Conservation (phyloP, 2,888 invertebrate genomes). For the Pterostichus niger region DNA sequence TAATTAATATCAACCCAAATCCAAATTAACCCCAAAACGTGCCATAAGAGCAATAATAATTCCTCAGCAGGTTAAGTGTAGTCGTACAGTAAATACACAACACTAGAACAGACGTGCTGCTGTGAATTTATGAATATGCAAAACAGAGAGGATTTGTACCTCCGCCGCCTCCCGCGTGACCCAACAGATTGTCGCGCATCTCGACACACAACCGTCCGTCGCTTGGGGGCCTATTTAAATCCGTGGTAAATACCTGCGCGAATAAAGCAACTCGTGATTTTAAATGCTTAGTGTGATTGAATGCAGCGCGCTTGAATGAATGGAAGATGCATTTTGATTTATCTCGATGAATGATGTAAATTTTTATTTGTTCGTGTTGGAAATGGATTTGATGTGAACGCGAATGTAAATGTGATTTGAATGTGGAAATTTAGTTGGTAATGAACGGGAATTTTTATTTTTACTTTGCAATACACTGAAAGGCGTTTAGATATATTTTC, state of each 20-base stretch:
- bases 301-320: conserved; percentile 16
- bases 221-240: conserved; percentile 35
- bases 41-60: too few species aligned
- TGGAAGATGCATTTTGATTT: conserved; percentile 43
- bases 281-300: conserved; percentile 1
- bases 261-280: conserved; percentile 15
- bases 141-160: neutral
- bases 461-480: too few species aligned
- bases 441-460: conserved; percentile 32
- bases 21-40: too few species aligned
- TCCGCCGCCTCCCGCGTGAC: conserved; percentile 16
- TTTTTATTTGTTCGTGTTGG: conserved; percentile 39
- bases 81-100: too few species aligned
- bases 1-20: too few species aligned
- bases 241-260: conserved; percentile 13
- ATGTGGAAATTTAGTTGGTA: neutral
- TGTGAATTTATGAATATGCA: conserved; percentile 44
- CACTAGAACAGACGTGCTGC: neutral
- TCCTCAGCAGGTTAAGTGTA: too few species aligned
- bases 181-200: conserved; percentile 16
- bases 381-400: conserved; percentile 34
- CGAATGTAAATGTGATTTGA: conserved; percentile 4
- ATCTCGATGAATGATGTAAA: conserved; percentile 46
- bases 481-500: too few species aligned
- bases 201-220: neutral